Conservation (phyloP, 2,888 invertebrate species). For the Baccha elongata region DNA sequence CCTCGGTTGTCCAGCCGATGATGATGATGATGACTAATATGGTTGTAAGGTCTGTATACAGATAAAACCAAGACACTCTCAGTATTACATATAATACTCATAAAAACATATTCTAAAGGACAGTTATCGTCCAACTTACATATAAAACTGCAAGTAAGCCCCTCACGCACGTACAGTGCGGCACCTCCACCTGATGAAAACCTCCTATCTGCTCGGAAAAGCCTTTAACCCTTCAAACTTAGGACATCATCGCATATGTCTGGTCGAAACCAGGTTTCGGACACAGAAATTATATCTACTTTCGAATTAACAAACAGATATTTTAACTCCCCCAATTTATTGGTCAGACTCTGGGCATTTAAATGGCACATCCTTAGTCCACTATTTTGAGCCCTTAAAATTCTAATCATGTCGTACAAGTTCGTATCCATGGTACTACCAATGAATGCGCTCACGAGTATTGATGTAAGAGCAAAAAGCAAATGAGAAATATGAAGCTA, state of each 20-base stretch:
- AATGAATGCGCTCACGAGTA: not conserved
- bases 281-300: too few species aligned
- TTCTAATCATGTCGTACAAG: too few species aligned
- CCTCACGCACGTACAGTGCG: not conserved
- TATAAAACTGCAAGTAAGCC: not conserved
- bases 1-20: too few species aligned
- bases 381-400: not conserved
- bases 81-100: not conserved
- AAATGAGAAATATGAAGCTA: not conserved
- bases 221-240: not conserved
- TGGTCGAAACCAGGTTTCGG: too few species aligned
- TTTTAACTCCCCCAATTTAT: not conserved
- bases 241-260: too few species aligned
- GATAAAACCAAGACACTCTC: too few species aligned
- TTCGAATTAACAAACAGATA: not conserved
- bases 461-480: too few species aligned
- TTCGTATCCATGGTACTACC: not conserved
- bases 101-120: too few species aligned
- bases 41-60: too few species aligned
- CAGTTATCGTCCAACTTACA: too few species aligned
- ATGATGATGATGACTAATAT: too few species aligned
- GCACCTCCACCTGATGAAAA: not conserved
- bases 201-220: not conserved
- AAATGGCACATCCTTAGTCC: not conserved
- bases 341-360: too few species aligned